Conservation (phyloP, 2,888 invertebrate species). For the Lordiphosa fenestrarum region DNA sequence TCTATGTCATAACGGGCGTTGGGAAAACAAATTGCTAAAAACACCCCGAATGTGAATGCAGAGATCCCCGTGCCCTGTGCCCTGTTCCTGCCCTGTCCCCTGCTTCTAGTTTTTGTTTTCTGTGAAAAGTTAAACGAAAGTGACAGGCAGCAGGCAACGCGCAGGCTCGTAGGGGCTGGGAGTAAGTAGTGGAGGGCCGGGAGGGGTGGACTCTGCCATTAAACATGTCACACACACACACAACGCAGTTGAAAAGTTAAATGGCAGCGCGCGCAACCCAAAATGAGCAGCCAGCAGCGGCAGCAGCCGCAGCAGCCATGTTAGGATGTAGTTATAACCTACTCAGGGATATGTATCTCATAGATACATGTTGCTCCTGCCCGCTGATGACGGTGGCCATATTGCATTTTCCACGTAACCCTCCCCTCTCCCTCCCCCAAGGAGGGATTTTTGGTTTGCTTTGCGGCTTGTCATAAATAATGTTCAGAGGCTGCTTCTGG, state of each 20-base stretch:
- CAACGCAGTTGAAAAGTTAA: constrained; percentile 71
- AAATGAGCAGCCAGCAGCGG: constrained; percentile 41
- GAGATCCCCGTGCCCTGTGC: constrained; percentile 1
- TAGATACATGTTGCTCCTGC: constrained; percentile 31
- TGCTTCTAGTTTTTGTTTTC: constrained; percentile 42
- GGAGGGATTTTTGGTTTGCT: constrained; percentile 19
- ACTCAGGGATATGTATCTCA: constrained; percentile 27
- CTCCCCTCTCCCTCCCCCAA: constrained; percentile 11
- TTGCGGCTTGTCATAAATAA: constrained; percentile 33
- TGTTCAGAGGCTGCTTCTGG: constrained; percentile 31
- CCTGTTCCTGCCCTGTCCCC: not conserved
- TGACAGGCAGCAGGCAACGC: constrained; percentile 61
- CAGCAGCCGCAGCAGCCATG: constrained; percentile 60
- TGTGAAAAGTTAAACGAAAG: constrained; percentile 71
- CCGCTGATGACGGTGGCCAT: constrained; percentile 31
- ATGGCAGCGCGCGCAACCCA: constrained; percentile 57
- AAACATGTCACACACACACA: constrained; percentile 62
- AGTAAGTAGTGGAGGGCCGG: not conserved
- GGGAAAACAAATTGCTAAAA: constrained; percentile 71
- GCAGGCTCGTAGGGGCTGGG: constrained; percentile 46
- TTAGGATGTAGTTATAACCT: constrained; percentile 62
- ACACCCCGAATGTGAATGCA: constrained; percentile 46
- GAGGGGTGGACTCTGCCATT: constrained; percentile 53
- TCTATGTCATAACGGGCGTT: constrained; percentile 64
- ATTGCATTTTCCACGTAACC: constrained; percentile 24